Evolutionary conservation across 2,797 vertebrate genomes (phyloP).

Genomic region (Pampus argenteus): DNA sequence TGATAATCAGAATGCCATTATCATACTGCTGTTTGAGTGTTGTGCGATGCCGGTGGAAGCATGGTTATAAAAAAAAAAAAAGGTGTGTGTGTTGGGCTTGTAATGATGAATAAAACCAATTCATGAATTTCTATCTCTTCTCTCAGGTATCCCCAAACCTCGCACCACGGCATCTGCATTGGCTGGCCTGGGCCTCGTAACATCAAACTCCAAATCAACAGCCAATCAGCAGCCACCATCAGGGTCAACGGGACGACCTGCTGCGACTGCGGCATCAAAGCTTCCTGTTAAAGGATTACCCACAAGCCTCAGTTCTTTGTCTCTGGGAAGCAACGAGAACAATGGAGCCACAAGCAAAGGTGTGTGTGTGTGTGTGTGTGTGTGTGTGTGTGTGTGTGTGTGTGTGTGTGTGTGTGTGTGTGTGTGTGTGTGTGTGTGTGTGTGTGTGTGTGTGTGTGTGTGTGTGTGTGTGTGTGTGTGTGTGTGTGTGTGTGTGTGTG

Average conservation of each 20-base stretch:
- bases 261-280: constrained; percentile 73
- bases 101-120: not conserved
- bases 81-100: not conserved
- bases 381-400: not conserved
- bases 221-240: constrained; percentile 54
- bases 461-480: too few relatives aligned
- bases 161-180: constrained; percentile 32
- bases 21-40: too few relatives aligned
- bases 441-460: constrained; percentile 58
- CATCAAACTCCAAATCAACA: constrained; percentile 54
- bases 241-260: constrained; percentile 21
- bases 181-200: constrained; percentile 24
- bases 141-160: constrained; percentile 77
- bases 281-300: constrained; percentile 84
- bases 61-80: too few relatives aligned
- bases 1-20: too few relatives aligned
- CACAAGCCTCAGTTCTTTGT: constrained; percentile 81
- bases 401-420: constrained; percentile 1
- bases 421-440: constrained; percentile 7
- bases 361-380: constrained; percentile 47
- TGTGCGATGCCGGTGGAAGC: too few relatives aligned
- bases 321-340: constrained; percentile 82
- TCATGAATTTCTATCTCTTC: not conserved
- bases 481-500: constrained; percentile 24
- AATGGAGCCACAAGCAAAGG: constrained; percentile 70